Base-by-base conservation (phyloP, 2,888 invertebrate species). In the Galeopsomyia nigrocyanea region DNA sequence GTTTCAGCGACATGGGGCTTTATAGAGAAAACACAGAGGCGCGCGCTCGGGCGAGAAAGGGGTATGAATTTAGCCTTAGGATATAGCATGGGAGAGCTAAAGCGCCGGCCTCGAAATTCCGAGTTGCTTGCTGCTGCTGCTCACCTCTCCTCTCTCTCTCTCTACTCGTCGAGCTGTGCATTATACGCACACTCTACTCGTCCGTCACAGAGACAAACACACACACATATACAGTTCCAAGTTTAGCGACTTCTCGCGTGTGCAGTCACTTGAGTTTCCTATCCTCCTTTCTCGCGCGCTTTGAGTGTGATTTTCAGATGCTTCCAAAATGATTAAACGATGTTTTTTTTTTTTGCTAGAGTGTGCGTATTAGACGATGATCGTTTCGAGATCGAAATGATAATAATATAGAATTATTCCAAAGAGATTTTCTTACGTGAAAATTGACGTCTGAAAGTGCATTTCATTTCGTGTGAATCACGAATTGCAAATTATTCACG, bases 61-160 rank as follows among this genome's bases (percentile, higher is more conserved):
- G 66, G 21, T 66, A 69, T 66, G 73, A 73, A 66, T 69, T 73
- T 66, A 69, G 66, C 73, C 73, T 62, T 17, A 60, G 53, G 62
- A 26, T 26, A 26, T n/a, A n/a, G 50, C n/a, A n/a, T 26, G 26
- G 26, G 3, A 5, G 7, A 39, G 68, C 61, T 65, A 69, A 26
- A 68, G 56, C 66, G 57, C 57, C 62, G 63, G 63, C 70, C 67
- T 74, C 64, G 67, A 70, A 70, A 74, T 74, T 70, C 67, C 74
- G 64, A 71, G 64, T 69, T 57, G 26, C 60, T 63, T 26, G 26
- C 26, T 26, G n/a, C n/a, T n/a, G n/a, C n/a, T 46, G 53, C 53
- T 17, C 19, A 46, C 64, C 58, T 31, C 50, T 21, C 26, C 68
- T 56, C 55, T 31, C 22, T 21, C 61, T 60, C 51, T 31, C 46